Conservation (phyloP, 2,113 vertebrate species). For the Chloroceryle aenea region DNA sequence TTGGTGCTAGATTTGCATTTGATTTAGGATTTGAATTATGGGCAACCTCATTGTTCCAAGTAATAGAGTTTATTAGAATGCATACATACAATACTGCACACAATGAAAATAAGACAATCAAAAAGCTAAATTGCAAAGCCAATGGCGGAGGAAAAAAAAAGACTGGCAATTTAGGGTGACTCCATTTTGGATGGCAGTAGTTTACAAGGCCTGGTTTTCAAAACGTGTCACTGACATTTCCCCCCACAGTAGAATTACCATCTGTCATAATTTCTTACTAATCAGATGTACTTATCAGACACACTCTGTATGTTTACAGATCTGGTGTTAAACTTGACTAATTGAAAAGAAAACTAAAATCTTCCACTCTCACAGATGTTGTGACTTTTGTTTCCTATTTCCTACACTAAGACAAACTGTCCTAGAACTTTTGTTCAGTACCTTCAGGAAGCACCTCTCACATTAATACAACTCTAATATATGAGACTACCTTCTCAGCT, state of each 20-base stretch:
- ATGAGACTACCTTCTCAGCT: background rate
- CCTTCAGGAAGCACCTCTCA: background rate
- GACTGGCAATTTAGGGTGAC: background rate
- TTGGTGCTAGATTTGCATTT: background rate
- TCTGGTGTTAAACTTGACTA: background rate
- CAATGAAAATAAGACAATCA: background rate
- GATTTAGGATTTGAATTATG: background rate
- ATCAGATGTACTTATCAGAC: background rate
- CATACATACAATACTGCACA: background rate
- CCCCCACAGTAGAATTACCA: background rate
- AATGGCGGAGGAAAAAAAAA: background rate
- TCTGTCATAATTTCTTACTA: background rate
- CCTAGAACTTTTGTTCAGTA: background rate
- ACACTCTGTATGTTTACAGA: background rate
- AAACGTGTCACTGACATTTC: background rate
- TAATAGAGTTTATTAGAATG: background rate
- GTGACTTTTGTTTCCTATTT: background rate
- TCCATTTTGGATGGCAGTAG: background rate
- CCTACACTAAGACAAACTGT: background rate
- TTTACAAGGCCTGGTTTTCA: background rate
- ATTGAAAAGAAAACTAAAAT: background rate
- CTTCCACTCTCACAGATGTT: background rate
- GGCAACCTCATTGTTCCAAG: background rate
- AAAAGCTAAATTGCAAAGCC: background rate
- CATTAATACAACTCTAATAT: background rate